These are phyloP conservation scores for Trichomycterus rosablanca DNA, from an alignment of 2,113 vertebrate genomes.

Conservation along the genomic window DNA sequence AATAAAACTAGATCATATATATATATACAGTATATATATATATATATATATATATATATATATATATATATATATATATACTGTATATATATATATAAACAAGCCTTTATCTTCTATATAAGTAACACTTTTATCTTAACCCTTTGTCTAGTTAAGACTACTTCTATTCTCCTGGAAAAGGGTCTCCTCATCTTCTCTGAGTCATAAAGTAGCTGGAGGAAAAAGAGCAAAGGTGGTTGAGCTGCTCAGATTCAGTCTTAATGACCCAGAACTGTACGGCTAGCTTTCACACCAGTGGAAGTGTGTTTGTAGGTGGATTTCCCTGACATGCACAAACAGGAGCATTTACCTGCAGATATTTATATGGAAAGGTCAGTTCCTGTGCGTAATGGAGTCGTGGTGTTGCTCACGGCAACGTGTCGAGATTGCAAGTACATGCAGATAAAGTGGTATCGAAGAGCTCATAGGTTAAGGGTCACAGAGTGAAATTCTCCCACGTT, in stretches of 20 bases:
- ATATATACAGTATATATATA: too few relatives aligned
- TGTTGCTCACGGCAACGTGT: slow-evolving; percentile 13
- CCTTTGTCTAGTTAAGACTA: slow-evolving; percentile 6
- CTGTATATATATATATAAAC: too few relatives aligned
- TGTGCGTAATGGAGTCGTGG: slow-evolving; percentile 12
- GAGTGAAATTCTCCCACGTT: slow-evolving; percentile 5
- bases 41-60: too few relatives aligned
- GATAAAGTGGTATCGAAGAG: neutral
- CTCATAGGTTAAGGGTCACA: slow-evolving; percentile 14
- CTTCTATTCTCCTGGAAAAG: neutral
- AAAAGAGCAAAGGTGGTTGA: slow-evolving; percentile 9
- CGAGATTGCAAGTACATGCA: slow-evolving; percentile 27
- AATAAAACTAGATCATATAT: too few relatives aligned
- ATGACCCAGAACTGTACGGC: neutral
- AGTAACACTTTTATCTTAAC: slow-evolving; percentile 24
- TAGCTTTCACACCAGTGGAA: slow-evolving; percentile 11
- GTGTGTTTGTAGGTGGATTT: slow-evolving; percentile 43
- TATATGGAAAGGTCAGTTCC: slow-evolving; percentile 21
- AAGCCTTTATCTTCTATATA: slow-evolving; percentile 19
- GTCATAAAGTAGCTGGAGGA: neutral
- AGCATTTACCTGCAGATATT: slow-evolving; percentile 50
- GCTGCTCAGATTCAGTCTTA: neutral
- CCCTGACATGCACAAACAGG: slow-evolving; percentile 49
- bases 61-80: too few relatives aligned
- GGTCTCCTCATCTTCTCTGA: neutral